phyloP scores from a whole-genome alignment of 1,140 invertebrate genomes.

The Steinernema feltiae region DNA sequence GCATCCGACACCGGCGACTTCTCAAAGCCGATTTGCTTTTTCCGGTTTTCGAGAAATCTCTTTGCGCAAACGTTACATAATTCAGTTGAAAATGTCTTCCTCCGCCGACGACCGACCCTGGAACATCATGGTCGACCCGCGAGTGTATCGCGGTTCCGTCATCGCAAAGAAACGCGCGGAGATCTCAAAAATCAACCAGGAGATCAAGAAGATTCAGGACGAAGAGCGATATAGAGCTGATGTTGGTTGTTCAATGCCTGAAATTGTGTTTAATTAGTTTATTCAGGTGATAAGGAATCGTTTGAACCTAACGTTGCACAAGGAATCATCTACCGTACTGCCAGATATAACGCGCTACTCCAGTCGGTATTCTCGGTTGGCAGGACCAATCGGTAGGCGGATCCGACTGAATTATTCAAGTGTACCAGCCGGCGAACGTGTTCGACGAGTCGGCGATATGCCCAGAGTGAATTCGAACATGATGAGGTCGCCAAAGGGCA shows the following conservation, averaged over 20 bases:
- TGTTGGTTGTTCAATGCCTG: not conserved
- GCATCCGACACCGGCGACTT: not conserved
- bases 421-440: not conserved
- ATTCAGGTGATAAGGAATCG: not conserved
- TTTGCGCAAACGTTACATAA: not conserved
- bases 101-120: not conserved
- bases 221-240: not conserved
- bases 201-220: constrained; percentile 1
- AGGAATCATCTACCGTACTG: not conserved
- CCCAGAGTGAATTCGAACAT: not conserved
- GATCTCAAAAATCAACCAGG: not conserved
- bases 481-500: not conserved
- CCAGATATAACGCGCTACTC: not conserved
- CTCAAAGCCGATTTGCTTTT: constrained; percentile 15
- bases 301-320: not conserved
- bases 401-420: not conserved
- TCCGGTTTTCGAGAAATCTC: not conserved
- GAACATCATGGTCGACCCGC: constrained; percentile 1
- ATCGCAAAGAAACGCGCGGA: not conserved
- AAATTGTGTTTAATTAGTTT: not conserved
- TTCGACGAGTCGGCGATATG: not conserved
- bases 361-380: not conserved
- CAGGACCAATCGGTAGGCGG: not conserved
- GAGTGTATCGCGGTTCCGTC: not conserved
- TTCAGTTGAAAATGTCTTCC: not conserved